A percentile compares a stretch with the other conserved stretches of the same genome.
These are phyloP conservation scores for Synergus umbraculus DNA, from an alignment of 2,888 invertebrate genomes.

Conservation along the genomic window DNA sequence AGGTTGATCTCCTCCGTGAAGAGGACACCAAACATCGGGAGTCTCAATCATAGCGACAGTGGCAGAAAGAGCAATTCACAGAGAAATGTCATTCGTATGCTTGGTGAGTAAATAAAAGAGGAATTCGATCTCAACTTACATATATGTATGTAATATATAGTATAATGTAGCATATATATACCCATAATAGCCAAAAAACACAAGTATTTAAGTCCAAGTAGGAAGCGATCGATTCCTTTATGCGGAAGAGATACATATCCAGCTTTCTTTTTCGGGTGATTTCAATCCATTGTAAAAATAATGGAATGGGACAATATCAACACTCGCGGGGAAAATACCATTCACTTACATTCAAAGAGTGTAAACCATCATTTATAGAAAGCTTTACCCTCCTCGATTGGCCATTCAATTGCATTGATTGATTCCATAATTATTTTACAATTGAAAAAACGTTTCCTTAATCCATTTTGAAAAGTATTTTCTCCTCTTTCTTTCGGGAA, in stretches of 20 bases:
- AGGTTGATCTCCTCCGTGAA: slow-evolving; percentile 78
- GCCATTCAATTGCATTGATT: background rate
- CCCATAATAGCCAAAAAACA: background rate
- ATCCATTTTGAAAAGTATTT: background rate
- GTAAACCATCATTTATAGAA: background rate
- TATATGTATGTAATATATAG: no score
- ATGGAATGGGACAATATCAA: background rate
- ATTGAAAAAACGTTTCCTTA: background rate
- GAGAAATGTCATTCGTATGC: slow-evolving; percentile 86
- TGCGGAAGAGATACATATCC: background rate
- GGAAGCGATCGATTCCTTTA: background rate
- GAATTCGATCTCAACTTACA: background rate
- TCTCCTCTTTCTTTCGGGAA: background rate
- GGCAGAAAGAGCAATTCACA: slow-evolving; percentile 78
- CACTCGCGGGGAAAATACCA: background rate
- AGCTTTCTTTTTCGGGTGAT: background rate
- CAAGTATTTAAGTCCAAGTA: background rate
- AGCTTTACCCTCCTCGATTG: background rate
- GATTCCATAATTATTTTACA: background rate
- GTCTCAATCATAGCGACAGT: slow-evolving; percentile 79
- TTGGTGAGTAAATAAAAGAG: slow-evolving; percentile 81
- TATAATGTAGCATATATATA: no score
- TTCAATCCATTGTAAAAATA: slow-evolving; percentile 30
- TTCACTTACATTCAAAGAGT: slow-evolving; percentile 1
- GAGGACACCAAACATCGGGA: slow-evolving; percentile 79